phyloP scores from a whole-genome alignment of 2,888 invertebrate genomes.

The Drosophila bunnanda region DNA sequence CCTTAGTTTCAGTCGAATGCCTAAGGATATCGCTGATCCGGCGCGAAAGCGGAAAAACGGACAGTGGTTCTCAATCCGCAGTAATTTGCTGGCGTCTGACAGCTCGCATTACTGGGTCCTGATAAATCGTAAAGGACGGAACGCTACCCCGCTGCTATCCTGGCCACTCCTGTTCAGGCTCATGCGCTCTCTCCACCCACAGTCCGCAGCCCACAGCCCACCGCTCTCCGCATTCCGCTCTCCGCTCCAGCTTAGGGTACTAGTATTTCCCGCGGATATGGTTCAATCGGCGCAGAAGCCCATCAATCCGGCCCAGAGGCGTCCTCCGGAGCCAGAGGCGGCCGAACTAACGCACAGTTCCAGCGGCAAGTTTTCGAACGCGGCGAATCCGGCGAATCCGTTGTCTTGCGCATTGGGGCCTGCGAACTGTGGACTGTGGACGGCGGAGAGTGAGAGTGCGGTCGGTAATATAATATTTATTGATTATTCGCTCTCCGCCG shows the following conservation, averaged over 20 bases:
- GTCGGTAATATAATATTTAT: conserved; percentile 69
- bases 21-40: background rate
- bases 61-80: conserved; percentile 16
- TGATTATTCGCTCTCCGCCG: conserved; percentile 65
- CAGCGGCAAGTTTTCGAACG: conserved; percentile 17
- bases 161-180: conserved; percentile 19
- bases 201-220: background rate
- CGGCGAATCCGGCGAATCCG: conserved; percentile 27
- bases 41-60: background rate
- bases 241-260: background rate
- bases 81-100: conserved; percentile 22
- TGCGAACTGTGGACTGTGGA: conserved; percentile 1
- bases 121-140: background rate
- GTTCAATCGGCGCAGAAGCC: conserved; percentile 33
- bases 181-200: conserved; percentile 15
- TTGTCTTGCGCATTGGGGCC: conserved; percentile 31
- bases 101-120: conserved; percentile 10
- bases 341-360: conserved; percentile 14
- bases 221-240: background rate
- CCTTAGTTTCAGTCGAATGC: background rate
- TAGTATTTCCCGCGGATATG: conserved; percentile 8
- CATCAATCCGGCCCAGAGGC: conserved; percentile 23
- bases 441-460: background rate
- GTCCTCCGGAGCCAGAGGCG: conserved; percentile 23
- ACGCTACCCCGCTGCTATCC: conserved; percentile 1